These are phyloP conservation scores for Drosophila lutescens DNA, from an alignment of 2,888 invertebrate genomes.

Conservation along the genomic window DNA sequence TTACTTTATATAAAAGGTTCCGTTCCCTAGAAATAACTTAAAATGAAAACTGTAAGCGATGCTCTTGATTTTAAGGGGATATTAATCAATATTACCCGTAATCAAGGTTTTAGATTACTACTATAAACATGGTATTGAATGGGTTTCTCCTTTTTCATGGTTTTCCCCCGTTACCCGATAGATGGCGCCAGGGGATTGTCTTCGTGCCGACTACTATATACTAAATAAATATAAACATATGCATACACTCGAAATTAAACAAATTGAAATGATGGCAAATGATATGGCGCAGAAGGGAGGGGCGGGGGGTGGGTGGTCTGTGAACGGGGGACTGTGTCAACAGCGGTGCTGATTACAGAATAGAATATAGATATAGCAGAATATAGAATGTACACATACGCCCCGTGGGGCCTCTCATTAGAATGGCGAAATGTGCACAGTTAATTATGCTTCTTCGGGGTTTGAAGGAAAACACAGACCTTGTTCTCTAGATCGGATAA, in stretches of 20 bases:
- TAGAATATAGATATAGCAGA: constrained; percentile 13
- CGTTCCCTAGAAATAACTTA: too few relatives aligned
- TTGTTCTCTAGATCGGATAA: constrained; percentile 49
- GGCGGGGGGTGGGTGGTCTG: constrained; percentile 4
- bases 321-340: constrained; percentile 54
- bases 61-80: too few relatives aligned
- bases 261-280: constrained; percentile 63
- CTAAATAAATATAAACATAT: constrained; percentile 11
- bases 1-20: not conserved
- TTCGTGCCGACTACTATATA: not conserved
- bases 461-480: constrained; percentile 57
- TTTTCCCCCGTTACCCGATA: not conserved
- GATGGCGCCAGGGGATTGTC: constrained; percentile 22
- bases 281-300: constrained; percentile 41
- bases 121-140: constrained; percentile 11
- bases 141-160: constrained; percentile 3
- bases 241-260: constrained; percentile 41
- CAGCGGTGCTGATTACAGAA: constrained; percentile 46
- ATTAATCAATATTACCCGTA: too few relatives aligned
- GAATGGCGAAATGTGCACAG: constrained; percentile 51
- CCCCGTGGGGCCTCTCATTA: constrained; percentile 33
- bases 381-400: constrained; percentile 27
- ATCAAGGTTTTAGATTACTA: not conserved
- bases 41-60: too few relatives aligned
- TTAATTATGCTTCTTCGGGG: constrained; percentile 66